Base-by-base conservation (phyloP, 2,113 vertebrate species). In the Sardina pilchardus region DNA sequence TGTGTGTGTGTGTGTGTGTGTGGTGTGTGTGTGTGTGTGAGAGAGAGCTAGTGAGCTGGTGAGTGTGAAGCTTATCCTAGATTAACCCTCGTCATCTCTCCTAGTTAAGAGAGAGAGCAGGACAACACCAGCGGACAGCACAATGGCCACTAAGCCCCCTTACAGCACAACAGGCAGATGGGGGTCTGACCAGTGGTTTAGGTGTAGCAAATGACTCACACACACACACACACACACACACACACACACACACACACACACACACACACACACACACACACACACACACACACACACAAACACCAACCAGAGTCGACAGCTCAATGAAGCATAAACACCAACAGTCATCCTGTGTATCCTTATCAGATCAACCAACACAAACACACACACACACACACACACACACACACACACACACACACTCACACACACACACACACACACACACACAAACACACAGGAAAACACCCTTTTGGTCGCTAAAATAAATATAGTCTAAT, bases 251-350 rank as follows among this genome's bases (percentile, higher is more conserved):
- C 56, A 63, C 56, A 63, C 56, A 63, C 19, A 63, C 56, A 63
- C 56, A 63, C 56, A 63, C n/a, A n/a, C n/a, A n/a, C n/a, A n/a
- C 53, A 21, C 53, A 59, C 53, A 63, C 59, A 26, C 24, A 63
- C 24, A 26, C 24, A 26, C n/a, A 26, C 59, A 67, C 59, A 67
- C n/a, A 67, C 59, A 67, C 59, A 67, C n/a, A 67, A 24, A 67
- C 59, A 67, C 59, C 59, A 26, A 67, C 4, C 24, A 67, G 59
- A 9, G 59, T 0, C 10, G 59, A 30, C 59, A 67, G 59, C 59
- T 67, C 59, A 67, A 67, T 67, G 59, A 26, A 67, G 59, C 59
- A 67, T 67, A 67, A 67, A 67, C 26, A 67, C 59, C 59, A 67
- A 67, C 59, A 67, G 59, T 67, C 26, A 67, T 67, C 59, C 26